Evolutionary conservation across 2,797 vertebrate genomes (phyloP), one percentile per base, ranked within the genome.

Genomic region (Catamblyrhynchus diadema): DNA sequence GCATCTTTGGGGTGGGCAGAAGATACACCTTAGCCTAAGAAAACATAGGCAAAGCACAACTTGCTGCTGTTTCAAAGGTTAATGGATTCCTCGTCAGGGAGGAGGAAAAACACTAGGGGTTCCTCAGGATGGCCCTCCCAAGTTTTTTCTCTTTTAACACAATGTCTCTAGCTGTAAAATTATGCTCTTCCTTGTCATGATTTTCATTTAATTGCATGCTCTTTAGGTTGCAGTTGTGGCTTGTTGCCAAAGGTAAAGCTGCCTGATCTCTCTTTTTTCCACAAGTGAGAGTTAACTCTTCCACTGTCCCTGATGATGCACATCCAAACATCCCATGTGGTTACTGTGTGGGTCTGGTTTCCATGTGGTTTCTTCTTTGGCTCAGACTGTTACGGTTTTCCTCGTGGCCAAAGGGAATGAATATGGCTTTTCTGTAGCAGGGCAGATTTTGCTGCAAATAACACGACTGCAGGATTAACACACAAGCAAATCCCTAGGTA

Each of bases 371-470:
- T 77, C 8, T 53, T 53, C 30, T 84, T 88, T 86, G 33, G 27
- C 70, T 95, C 72, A 47, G 25, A 23, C 23, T 61, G 27, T 30
- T 81, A 7, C 4, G 14, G 22, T 88, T 96, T 95, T 50, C 28
- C 51, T 47, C 32, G 1, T 27, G 33, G 37, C 65, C 48, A 60
- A 53, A 59, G 41, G 50, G 56, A 79, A 66, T 62, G 30, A 81
- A 57, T 60, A 32, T 71, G n/a, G 7, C 35, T 90, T 79, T 87
- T 80, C 71, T 92, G 57, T 80, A 82, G 44, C 60, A 44, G 64
- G 64, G 30, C 56, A 70, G 74, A 64, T 87, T 86, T 93, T 82
- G 42, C 86, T 84, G 56, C 74, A 82, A 73, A 82, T 88, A 30
- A 53, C 6, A 20, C 2, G 8, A n/a, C 54, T 66, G 60, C 64